These are phyloP conservation scores for Parnassius smintheus DNA, from an alignment of 2,888 invertebrate genomes.

Conservation along the genomic window DNA sequence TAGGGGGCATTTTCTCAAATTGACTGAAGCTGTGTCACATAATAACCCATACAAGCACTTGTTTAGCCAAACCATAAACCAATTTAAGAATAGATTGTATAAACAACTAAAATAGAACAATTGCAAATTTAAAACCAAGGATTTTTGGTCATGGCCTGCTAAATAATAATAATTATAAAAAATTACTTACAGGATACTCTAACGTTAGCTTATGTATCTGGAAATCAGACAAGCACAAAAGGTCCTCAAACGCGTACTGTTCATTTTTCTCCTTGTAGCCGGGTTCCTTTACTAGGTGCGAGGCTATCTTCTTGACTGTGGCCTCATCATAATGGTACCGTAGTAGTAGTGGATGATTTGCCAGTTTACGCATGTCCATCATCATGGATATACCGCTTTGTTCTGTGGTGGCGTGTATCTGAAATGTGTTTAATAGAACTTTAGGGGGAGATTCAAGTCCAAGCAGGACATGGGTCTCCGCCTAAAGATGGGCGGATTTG, in stretches of 20 bases:
- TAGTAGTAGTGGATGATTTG: slow-evolving; percentile 95
- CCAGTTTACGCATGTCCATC: slow-evolving; percentile 96
- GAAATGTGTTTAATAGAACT: slow-evolving; percentile 23
- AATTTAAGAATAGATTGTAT: too few species aligned
- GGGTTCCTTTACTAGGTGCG: slow-evolving; percentile 83
- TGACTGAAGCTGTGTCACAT: too few species aligned
- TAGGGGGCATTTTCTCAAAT: too few species aligned
- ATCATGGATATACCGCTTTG: slow-evolving; percentile 89
- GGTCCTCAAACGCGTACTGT: slow-evolving; percentile 91
- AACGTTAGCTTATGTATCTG: slow-evolving; percentile 91
- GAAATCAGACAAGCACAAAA: slow-evolving; percentile 94
- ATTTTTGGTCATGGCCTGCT: too few species aligned
- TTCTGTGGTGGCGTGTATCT: slow-evolving; percentile 78
- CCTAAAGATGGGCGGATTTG: too few species aligned
- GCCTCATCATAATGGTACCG: slow-evolving; percentile 87
- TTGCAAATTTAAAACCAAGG: too few species aligned
- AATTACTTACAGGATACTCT: slow-evolving; percentile 80
- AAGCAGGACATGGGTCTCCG: too few species aligned
- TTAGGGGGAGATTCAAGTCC: too few species aligned
- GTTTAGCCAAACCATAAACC: too few species aligned
- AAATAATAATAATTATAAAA: too few species aligned
- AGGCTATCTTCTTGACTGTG: slow-evolving; percentile 84
- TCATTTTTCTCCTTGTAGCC: slow-evolving; percentile 88
- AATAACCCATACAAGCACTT: too few species aligned
- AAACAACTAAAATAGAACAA: too few species aligned